Percentiles rank a stretch among this genome's conserved stretches.
Conservation (phyloP, 2,113 vertebrate species). For the Otus sunia region DNA sequence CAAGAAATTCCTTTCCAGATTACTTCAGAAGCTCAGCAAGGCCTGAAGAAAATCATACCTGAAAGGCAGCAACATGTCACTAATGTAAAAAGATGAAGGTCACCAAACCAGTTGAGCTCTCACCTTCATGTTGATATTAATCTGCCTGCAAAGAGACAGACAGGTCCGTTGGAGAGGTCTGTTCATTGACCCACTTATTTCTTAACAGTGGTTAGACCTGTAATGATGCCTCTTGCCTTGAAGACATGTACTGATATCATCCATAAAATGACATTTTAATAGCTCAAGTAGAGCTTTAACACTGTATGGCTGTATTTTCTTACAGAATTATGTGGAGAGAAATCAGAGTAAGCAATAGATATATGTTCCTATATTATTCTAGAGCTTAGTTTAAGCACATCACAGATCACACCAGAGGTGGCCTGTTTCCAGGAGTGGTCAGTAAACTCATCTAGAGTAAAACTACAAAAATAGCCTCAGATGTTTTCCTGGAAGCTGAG, state of each 20-base stretch:
- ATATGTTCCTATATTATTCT: neutral
- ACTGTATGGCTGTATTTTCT: neutral
- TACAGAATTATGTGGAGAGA: neutral
- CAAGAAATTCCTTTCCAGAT: neutral
- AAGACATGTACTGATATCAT: neutral
- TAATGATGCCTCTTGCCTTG: neutral
- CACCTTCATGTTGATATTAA: neutral
- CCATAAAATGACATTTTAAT: neutral
- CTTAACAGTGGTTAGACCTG: neutral
- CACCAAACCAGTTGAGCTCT: neutral
- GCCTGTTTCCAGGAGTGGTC: neutral
- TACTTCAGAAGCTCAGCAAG: neutral
- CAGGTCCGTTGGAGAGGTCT: neutral
- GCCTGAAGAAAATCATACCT: neutral
- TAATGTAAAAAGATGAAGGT: neutral
- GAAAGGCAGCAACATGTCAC: neutral
- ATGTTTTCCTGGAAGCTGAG: neutral
- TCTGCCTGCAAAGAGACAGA: neutral
- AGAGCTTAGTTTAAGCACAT: neutral
- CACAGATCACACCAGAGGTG: neutral
- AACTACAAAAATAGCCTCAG: neutral
- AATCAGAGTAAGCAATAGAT: neutral
- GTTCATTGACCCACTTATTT: neutral
- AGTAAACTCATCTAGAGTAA: neutral
- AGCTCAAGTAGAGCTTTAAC: neutral